Evolutionary conservation across 2,113 vertebrate genomes (phyloP).

Genomic region (Shinisaurus crocodilurus): DNA sequence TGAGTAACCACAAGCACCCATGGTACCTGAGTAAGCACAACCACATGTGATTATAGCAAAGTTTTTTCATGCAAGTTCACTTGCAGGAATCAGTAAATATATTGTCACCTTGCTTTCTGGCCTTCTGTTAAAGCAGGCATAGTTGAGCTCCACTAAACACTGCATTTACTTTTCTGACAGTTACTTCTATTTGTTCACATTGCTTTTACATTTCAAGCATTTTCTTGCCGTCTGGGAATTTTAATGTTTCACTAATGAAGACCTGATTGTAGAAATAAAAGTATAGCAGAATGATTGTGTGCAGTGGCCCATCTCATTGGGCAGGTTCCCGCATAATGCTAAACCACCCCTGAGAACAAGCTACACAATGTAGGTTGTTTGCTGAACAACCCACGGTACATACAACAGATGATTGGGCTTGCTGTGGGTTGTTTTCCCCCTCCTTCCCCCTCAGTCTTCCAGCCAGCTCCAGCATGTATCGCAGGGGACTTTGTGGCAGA

Average conservation of each 20-base stretch:
- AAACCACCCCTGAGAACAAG: too few relatives aligned
- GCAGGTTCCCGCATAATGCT: too few relatives aligned
- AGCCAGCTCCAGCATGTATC: neutral
- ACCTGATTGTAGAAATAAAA: neutral
- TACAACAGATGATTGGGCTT: too few relatives aligned
- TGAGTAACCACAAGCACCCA: neutral
- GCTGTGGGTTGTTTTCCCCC: too few relatives aligned
- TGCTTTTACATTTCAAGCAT: neutral
- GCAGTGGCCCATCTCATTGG: too few relatives aligned
- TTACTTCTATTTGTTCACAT: neutral
- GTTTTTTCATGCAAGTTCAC: neutral
- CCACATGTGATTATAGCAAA: neutral
- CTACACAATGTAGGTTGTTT: too few relatives aligned
- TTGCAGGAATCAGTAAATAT: neutral
- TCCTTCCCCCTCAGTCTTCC: neutral
- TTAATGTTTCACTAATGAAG: neutral
- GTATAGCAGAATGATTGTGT: neutral
- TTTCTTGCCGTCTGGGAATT: neutral
- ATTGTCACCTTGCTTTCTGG: neutral
- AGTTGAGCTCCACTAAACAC: neutral
- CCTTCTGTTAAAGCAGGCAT: neutral
- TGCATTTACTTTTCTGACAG: neutral
- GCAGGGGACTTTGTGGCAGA: too few relatives aligned
- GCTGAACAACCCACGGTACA: too few relatives aligned
- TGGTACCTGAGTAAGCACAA: neutral